Conservation (phyloP, 2,888 invertebrate species). For the Catocala sponsa region DNA sequence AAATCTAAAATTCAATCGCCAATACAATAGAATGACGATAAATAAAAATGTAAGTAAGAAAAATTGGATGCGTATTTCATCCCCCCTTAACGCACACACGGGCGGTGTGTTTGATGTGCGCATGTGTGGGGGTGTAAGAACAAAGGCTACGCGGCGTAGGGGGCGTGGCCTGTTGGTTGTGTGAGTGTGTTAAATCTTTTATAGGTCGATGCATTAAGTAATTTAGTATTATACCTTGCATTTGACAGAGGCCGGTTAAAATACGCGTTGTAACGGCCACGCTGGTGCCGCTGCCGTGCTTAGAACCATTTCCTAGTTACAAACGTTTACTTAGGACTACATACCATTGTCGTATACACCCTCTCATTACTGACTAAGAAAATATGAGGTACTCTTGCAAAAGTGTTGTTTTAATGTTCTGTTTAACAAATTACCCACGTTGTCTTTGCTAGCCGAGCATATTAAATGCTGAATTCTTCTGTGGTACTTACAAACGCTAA, state of each 20-base stretch:
- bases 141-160: conserved; percentile 66
- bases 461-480: not conserved
- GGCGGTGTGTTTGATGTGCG: conserved; percentile 55
- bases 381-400: conserved; percentile 8
- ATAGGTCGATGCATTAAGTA: conserved; percentile 87
- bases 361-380: conserved; percentile 11
- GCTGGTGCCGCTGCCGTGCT: conserved; percentile 36
- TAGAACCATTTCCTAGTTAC: conserved; percentile 42
- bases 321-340: conserved; percentile 40
- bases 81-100: conserved; percentile 68
- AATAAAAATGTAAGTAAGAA: conserved; percentile 78
- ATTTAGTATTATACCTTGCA: conserved; percentile 85
- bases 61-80: conserved; percentile 75
- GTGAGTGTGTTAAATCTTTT: conserved; percentile 84
- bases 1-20: conserved; percentile 61
- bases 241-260: conserved; percentile 70
- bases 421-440: not conserved
- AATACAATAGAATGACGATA: conserved; percentile 55
- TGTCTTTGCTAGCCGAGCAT: not conserved
- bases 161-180: conserved; percentile 70
- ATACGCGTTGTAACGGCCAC: conserved; percentile 34
- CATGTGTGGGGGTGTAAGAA: conserved; percentile 73
- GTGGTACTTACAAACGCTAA: too few relatives aligned
- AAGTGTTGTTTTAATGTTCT: not conserved
- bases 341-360: conserved; percentile 15